Evolutionary conservation across 2,888 invertebrate genomes (phyloP).

Genomic region (Eristalinus aeneus): DNA sequence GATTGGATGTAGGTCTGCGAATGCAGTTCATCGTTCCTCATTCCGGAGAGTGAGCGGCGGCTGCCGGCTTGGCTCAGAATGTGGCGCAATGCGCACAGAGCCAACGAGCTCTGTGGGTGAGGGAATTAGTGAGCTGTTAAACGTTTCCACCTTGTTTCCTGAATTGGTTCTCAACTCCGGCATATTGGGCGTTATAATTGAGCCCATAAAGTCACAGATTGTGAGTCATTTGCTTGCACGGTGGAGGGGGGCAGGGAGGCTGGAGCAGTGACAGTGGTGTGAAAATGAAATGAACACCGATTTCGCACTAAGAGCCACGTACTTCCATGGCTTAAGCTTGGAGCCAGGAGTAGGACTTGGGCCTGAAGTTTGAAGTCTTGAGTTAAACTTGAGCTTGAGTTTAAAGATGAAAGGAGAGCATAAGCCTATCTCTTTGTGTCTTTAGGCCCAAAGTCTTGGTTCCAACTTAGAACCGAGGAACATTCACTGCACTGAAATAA

Average conservation of each 20-base stretch:
- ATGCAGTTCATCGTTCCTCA: constrained; percentile 42
- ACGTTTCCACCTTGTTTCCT: constrained; percentile 52
- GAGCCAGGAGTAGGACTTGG: no score
- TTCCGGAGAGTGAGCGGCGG: not conserved
- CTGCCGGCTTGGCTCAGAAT: not conserved
- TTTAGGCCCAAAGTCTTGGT: no score
- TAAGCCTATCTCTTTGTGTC: no score
- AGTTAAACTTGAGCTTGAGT: no score
- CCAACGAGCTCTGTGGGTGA: constrained; percentile 10
- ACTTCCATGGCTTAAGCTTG: no score
- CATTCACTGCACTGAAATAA: no score
- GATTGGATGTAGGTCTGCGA: constrained; percentile 59
- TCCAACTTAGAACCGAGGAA: no score
- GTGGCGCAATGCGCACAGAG: not conserved
- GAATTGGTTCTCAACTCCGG: constrained; percentile 18
- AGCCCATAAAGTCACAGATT: constrained; percentile 36
- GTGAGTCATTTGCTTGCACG: constrained; percentile 38
- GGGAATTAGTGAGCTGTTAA: constrained; percentile 42
- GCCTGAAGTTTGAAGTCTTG: no score
- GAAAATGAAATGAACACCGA: not conserved
- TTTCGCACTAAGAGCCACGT: no score
- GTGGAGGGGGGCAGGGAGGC: not conserved
- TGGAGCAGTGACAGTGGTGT: constrained; percentile 13
- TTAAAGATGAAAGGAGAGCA: no score
- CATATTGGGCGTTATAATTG: constrained; percentile 60